These are phyloP conservation scores for Anastrepha obliqua DNA, from an alignment of 1,140 invertebrate genomes.

Conservation along the genomic window DNA sequence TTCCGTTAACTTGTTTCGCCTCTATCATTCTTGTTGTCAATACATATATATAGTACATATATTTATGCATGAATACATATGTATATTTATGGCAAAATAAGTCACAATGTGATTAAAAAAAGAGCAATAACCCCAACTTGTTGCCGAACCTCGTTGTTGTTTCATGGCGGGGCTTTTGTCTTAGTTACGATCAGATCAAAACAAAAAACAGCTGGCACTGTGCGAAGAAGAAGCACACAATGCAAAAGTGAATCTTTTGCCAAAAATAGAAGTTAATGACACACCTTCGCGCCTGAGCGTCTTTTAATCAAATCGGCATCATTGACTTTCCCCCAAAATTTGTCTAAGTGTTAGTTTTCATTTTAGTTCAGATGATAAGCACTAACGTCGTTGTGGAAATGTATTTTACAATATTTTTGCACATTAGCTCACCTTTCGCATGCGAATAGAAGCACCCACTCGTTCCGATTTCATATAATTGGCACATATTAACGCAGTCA, in stretches of 20 bases:
- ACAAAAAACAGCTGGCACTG: conserved; percentile 14
- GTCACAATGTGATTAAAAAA: background rate
- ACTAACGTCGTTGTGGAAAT: background rate
- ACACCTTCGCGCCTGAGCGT: background rate
- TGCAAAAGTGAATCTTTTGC: background rate
- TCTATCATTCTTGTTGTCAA: too few relatives aligned
- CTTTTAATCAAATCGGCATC: background rate
- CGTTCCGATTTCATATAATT: conserved; percentile 55
- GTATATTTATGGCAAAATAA: too few relatives aligned
- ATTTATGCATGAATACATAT: too few relatives aligned
- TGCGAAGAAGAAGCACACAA: background rate
- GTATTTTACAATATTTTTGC: background rate
- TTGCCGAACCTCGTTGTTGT: background rate
- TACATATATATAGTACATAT: too few relatives aligned
- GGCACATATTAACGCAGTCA: conserved; percentile 55
- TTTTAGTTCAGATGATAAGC: background rate
- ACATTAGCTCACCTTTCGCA: conserved; percentile 54
- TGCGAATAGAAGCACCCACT: conserved; percentile 45
- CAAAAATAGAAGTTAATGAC: conserved; percentile 16
- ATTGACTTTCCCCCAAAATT: background rate
- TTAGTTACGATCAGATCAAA: background rate
- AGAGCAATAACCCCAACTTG: background rate
- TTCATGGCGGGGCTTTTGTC: background rate
- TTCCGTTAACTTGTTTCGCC: too few relatives aligned
- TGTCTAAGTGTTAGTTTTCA: background rate